Base-by-base conservation (phyloP, 2,888 invertebrate species). In the Carcina quercana region DNA sequence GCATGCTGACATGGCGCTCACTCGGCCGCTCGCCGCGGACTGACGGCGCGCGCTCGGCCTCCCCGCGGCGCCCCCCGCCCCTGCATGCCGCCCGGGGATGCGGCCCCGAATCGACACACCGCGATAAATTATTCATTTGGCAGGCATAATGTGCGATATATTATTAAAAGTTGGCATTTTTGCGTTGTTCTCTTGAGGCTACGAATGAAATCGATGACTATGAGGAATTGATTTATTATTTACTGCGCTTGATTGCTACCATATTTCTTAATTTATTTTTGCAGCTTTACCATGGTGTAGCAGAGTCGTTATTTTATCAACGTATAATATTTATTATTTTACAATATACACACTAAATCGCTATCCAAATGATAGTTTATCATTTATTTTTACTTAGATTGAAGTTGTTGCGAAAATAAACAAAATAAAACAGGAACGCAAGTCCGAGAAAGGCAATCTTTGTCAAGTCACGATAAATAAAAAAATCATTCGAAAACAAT, bases 101-200 rank as follows among this genome's bases (percentile, higher is more conserved):
- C 56, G 61, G 79, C 66, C 72, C 69, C 68, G 63, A 71, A 74
- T 76, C 75, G 79, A 80, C 80, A 79, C 64, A 67, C 68, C 56
- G 59, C 70, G 63, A 79, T 83, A 79, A 80, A 82, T 83, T 74
- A 82, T 83, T 82, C 82, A 80, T 78, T 74, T 75, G 74, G 65
- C 75, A 65, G 74, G 70, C 76, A 79, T 80, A 78, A 82, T 82
- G 80, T 79, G 76, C 74, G 64, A 80, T 82, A 72, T 76, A 83
- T 83, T 83, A 82, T 83, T 83, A 80, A 83, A 80, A 79, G 70
- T 80, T 78, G 67, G 63, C 73, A 78, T 80, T 82, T 79, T 75
- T 73, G 71, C 74, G 57, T 64, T 66, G 64, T 66, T 65, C 65
- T 61, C 50, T 48, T 47, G 52, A 50, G 53, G 53, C 50, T 45